These are phyloP conservation scores for Bombus confusus DNA, from an alignment of 1,140 invertebrate genomes.

Conservation along the genomic window DNA sequence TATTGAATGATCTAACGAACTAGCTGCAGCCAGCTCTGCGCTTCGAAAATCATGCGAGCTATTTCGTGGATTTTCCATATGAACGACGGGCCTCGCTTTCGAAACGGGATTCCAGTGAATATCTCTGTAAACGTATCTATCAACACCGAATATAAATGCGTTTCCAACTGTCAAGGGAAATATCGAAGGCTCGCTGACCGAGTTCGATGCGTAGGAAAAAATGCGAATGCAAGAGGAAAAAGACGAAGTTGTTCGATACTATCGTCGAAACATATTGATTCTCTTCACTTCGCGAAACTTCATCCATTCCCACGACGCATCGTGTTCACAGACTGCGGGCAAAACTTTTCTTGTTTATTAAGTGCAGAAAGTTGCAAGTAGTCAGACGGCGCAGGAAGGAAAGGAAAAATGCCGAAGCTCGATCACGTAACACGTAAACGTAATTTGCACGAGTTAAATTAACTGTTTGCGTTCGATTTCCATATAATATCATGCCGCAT, in stretches of 20 bases:
- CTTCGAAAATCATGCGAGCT: not conserved
- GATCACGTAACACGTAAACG: not conserved
- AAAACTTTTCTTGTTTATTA: slow-evolving; percentile 43
- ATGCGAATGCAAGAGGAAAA: not conserved
- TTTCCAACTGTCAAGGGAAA: slow-evolving; percentile 1
- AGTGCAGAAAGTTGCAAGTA: not conserved
- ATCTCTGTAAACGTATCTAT: not conserved
- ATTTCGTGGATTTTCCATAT: not conserved
- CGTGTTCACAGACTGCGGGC: not conserved
- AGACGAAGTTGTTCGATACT: not conserved
- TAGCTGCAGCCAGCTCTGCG: not conserved
- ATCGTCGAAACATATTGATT: not conserved
- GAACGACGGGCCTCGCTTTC: not conserved
- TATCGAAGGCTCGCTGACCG: not conserved
- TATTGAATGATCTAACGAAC: not conserved
- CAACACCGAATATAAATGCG: not conserved
- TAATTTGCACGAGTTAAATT: slow-evolving; percentile 23
- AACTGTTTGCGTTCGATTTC: slow-evolving; percentile 9
- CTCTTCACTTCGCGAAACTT: not conserved
- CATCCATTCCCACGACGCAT: not conserved
- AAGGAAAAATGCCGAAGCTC: not conserved
- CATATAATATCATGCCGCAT: slow-evolving; percentile 1
- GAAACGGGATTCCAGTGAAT: not conserved
- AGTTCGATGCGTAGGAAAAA: not conserved
- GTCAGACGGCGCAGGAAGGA: not conserved